phyloP scores from a whole-genome alignment of 2,888 invertebrate species.

The Prenolepis imparis region DNA sequence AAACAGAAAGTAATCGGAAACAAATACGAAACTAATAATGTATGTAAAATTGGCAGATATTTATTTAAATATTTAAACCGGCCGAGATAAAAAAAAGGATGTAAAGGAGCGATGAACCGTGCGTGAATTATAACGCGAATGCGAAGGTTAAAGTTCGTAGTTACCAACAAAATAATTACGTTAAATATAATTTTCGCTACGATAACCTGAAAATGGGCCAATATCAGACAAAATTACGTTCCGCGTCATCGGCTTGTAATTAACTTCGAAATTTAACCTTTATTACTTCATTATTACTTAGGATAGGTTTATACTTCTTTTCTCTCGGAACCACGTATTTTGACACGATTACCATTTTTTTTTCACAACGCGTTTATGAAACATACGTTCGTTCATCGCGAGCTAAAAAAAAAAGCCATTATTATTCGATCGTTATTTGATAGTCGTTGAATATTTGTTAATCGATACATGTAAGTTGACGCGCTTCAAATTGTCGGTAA shows the following conservation, averaged over 20 bases:
- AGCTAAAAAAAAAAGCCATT: constrained; percentile 18
- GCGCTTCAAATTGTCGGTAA: constrained; percentile 41
- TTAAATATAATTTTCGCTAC: constrained; percentile 49
- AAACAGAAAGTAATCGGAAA: constrained; percentile 54
- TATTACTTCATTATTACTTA: constrained; percentile 44
- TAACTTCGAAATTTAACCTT: constrained; percentile 51
- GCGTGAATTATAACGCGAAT: constrained; percentile 40
- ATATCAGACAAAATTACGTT: constrained; percentile 47
- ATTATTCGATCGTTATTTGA: constrained; percentile 45
- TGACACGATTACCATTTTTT: constrained; percentile 38
- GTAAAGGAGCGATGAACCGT: constrained; percentile 37
- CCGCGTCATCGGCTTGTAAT: constrained; percentile 52
- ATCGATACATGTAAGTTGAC: constrained; percentile 50
- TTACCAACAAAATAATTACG: constrained; percentile 54
- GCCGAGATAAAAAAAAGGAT: constrained; percentile 28
- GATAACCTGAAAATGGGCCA: constrained; percentile 49
- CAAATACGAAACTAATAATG: constrained; percentile 56
- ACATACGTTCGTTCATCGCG: constrained; percentile 14
- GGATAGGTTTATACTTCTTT: constrained; percentile 23
- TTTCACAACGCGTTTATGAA: constrained; percentile 28
- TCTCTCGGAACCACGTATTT: constrained; percentile 18
- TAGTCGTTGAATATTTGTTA: constrained; percentile 50
- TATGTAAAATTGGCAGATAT: constrained; percentile 56
- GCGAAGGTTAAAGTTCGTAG: constrained; percentile 54
- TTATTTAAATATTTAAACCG: constrained; percentile 52